phyloP scores from a whole-genome alignment of 1,140 invertebrate genomes.

The Drosophila sturtevanti region DNA sequence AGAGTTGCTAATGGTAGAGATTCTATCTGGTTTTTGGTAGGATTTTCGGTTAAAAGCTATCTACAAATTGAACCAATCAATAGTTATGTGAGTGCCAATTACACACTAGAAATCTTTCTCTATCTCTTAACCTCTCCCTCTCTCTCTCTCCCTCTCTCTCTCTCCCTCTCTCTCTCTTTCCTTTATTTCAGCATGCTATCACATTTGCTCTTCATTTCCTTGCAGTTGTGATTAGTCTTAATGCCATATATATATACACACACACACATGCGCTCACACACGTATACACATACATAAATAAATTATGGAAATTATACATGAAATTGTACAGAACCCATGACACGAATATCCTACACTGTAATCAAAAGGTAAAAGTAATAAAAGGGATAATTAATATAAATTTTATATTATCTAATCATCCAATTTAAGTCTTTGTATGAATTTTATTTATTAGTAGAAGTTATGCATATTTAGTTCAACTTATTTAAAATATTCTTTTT shows the following conservation, averaged over 20 bases:
- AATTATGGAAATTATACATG: slow-evolving; percentile 80
- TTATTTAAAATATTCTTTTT: neutral
- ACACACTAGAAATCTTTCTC: slow-evolving; percentile 35
- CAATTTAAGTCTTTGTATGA: too few relatives aligned
- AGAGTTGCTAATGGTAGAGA: too few relatives aligned
- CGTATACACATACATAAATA: slow-evolving; percentile 61
- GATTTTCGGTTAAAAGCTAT: slow-evolving; percentile 56
- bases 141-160: neutral
- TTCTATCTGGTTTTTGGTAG: slow-evolving; percentile 56
- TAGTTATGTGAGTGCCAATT: slow-evolving; percentile 67
- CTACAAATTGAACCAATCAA: slow-evolving; percentile 69
- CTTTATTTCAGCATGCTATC: too few relatives aligned
- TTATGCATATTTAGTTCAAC: too few relatives aligned
- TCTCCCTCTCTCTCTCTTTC: neutral
- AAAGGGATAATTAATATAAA: neutral
- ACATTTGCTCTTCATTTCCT: slow-evolving; percentile 14
- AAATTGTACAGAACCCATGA: slow-evolving; percentile 71
- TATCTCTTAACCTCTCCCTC: neutral
- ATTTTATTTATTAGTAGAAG: too few relatives aligned
- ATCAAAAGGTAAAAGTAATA: neutral
- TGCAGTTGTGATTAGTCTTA: slow-evolving; percentile 58
- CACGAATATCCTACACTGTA: slow-evolving; percentile 44
- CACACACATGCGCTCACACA: neutral
- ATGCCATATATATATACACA: slow-evolving; percentile 15
- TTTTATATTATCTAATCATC: too few relatives aligned